Base-by-base conservation (phyloP, 1,140 invertebrate genomes). In the Pseudoatta argentina region DNA sequence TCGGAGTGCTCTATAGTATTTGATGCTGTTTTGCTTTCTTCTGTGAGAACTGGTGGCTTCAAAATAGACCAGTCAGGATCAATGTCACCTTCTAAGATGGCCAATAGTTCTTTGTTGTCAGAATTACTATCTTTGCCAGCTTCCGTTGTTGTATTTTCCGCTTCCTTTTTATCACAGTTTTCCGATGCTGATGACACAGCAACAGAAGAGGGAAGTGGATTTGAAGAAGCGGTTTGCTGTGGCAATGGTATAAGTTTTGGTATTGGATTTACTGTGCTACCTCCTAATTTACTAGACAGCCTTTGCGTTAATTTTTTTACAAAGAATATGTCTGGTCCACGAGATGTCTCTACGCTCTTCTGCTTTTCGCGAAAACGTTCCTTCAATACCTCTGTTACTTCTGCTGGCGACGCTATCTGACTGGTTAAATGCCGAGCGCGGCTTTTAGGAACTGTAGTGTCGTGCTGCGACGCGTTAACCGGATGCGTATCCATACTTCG, bases 61-160 rank as follows among this genome's bases (percentile, higher is more conserved):
- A 95, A 87, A 76, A 95, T 94, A 0, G 94, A 95, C 95, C 95
- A 95, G 57, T 95, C 94, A 7, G 94, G 95, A 90, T 96, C 95
- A 6, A 93, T 94, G 21, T 96, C 95, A 24, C 95, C 95, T 87
- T 96, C 95, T 5, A 96, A 87, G 81, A 96, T 96, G 2, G 94
- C 94, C 12, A 96, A 73, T 7, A 96, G 77, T 51, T 95, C 95
- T 71, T 94, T 94, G 81, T 95, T 94, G 77, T 95, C 95, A 0
- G 93, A 76, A 75, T 90, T 87, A 1, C 77, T 77, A 39, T 87
- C 89, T 39, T 87, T 88, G 10, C 12, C 27, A 8, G 51, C 51
- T 53, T 67, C 79, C 18, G 21, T 30, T 18, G 16, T 69, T 14
- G 12, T 12, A 55, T 87, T 88, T 27, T 79, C 83, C 34, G 2